Evolutionary conservation across 2,113 vertebrate species (phyloP).

Genomic region (Triplophysa tibetana): DNA sequence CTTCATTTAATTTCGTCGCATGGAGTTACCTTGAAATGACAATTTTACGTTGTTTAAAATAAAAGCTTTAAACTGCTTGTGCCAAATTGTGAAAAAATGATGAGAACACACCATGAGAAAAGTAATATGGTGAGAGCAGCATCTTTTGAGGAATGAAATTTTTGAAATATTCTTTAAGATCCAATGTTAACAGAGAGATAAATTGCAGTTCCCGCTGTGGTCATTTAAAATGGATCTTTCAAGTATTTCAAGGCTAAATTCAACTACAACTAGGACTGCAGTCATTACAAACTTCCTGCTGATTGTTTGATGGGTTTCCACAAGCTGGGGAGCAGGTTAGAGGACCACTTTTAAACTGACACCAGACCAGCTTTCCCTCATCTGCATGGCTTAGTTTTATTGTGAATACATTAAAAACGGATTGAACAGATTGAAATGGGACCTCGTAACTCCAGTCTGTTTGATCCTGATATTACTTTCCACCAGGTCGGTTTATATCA

Average conservation of each 20-base stretch:
- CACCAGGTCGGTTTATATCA: slow-evolving; percentile 55
- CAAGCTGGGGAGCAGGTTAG: background rate
- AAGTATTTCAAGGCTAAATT: slow-evolving; percentile 10
- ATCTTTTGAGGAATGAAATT: slow-evolving; percentile 20
- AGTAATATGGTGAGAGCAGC: background rate
- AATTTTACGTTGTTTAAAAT: slow-evolving; percentile 4
- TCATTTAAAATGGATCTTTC: slow-evolving; percentile 25
- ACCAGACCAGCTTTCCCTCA: slow-evolving; percentile 1
- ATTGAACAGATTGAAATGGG: background rate
- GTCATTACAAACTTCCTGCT: slow-evolving; percentile 25
- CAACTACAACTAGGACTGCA: background rate
- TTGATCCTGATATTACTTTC: background rate
- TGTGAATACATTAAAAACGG: background rate
- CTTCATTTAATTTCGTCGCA: background rate
- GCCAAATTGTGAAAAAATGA: slow-evolving; percentile 6
- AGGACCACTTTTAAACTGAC: background rate
- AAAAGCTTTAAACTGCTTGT: slow-evolving; percentile 18
- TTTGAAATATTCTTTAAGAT: background rate
- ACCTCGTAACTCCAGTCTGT: background rate
- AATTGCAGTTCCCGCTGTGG: slow-evolving; percentile 5
- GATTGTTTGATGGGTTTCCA: slow-evolving; percentile 20
- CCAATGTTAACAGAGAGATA: background rate
- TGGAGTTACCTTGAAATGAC: background rate
- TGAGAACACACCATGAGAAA: slow-evolving; percentile 15
- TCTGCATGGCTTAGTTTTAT: background rate